phyloP scores from a whole-genome alignment of 2,113 vertebrate genomes.

The Aptenodytes forsteri region DNA sequence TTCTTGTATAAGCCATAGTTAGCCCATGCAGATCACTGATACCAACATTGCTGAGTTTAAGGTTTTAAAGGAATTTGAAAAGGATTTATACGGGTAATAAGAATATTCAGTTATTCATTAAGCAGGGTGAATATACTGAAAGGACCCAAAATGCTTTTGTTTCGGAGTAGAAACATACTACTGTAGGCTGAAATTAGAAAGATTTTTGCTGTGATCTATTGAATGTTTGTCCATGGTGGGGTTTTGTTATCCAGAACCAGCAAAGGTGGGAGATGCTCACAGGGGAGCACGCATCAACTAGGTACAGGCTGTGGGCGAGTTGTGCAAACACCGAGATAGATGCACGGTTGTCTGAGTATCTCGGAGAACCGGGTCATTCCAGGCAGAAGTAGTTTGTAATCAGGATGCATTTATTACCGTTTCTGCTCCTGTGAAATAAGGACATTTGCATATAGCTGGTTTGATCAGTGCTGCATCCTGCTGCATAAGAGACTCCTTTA shows the following conservation, averaged over 20 bases:
- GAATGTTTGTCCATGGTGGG: background rate
- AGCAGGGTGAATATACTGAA: background rate
- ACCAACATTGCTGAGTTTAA: background rate
- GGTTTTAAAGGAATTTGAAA: background rate
- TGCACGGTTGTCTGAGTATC: no score
- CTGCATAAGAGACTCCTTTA: background rate
- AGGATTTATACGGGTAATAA: background rate
- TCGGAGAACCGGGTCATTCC: accelerated
- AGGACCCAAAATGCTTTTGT: background rate
- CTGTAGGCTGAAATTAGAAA: background rate
- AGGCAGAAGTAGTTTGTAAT: background rate
- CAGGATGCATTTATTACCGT: no score
- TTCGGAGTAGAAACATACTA: background rate
- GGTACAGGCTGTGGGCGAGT: accelerated
- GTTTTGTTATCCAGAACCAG: background rate
- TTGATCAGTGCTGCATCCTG: background rate
- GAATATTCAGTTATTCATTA: background rate
- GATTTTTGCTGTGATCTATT: background rate
- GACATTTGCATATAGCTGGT: background rate
- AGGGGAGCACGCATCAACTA: background rate
- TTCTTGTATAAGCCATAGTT: background rate
- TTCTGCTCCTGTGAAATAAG: background rate
- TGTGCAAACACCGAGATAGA: no score
- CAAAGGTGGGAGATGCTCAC: background rate
- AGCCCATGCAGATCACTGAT: accelerated